Evolutionary conservation across 1,140 invertebrate species (phyloP), one percentile per base, ranked within the genome.

Genomic region (Dolichoris vasculosae): DNA sequence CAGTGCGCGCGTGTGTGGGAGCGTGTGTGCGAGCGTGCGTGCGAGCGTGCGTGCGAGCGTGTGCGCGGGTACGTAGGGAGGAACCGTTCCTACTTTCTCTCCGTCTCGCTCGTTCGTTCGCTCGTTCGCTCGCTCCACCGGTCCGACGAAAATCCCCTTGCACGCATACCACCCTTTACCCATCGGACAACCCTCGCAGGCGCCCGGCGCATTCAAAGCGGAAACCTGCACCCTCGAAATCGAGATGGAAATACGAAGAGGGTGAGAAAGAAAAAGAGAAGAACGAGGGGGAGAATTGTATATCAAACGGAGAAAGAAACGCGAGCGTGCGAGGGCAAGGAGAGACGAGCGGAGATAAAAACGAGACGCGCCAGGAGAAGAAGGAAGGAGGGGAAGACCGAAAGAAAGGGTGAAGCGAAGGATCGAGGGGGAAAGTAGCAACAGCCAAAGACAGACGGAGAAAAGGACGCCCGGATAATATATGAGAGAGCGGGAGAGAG

Each of bases 211-310:
- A 83, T 83, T 79, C 76, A 69, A 82, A 75, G 84, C 64, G 84
- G 30, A 76, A 83, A 51, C 32, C 69, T 76, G 80, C 64, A 83
- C 84, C 84, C 84, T 82, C 79, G 78, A 81, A 75, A 77, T 79
- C 79, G 79, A 82, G 71, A 86, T 79, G 85, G 81, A 73, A 83
- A 83, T 67, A 73, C 59, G 75, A 79, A 73, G 64, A 86, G 81
- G 81, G 81, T 80, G 77, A 84, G 82, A 84, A 77, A 84, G 82
- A 84, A 77, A 64, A 69, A 67, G 80, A 64, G 82, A 77, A 80
- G 75, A 43, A 46, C 38, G 32, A 82, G 69, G 43, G 81, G 69
- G 69, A 75, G 81, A 83, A 71, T 69, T 69, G 26, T 82, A 71
- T 82, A 82, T 82, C 63, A 69, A 82, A 69, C 79, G 43, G 48